Evolutionary conservation across 2,888 invertebrate genomes (phyloP), one percentile per base, ranked within the genome.

Genomic region (Dexiosoma caninum): DNA sequence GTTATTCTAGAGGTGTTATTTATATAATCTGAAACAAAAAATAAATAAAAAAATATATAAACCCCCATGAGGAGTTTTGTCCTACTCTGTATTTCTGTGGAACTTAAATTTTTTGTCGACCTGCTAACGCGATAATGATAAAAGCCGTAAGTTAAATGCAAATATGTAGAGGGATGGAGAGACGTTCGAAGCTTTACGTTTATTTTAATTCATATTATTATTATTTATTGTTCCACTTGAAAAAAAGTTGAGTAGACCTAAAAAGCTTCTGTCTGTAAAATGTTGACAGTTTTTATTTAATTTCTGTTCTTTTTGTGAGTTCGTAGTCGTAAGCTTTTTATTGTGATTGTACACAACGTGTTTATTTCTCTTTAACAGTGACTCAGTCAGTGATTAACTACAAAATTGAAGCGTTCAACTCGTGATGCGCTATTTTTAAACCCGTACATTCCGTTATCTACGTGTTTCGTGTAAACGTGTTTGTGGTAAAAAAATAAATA

Each of bases 311-410:
- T 40, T 30, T 19, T 49, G 12, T 14, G n/a, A 14, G 8, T 8
- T 12, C 12, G 30, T 49, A 40, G 27, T 40, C n/a, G n/a, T 21
- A 37, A 59, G 64, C 77, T 66, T 64, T 64, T 27, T 49, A 30
- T 64, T 40, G 27, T 30, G 30, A 27, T 21, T 60, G 44, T 35
- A 9, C 23, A 32, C 51, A 62, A 42, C 42, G 40, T 72, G 62
- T 78, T 72, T 16, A 60, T 71, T 80, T 71, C 66, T 64, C 66
- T 55, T 51, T 19, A 53, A 37, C 16, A 14, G 59, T 80, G 71
- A 71, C 37, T 72, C 76, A 76, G 51, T 71, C 42, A 71, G 80
- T 76, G 60, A 76, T 53, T 76, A n/a, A 67, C 9, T 62, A 49
- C 55, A 46, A 71, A 71, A 40, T 80, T 67, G 66, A 55, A 51